A percentile compares a stretch with the other conserved stretches of the same genome.
These are phyloP conservation scores for Drosophila kikkawai DNA, from an alignment of 1,140 invertebrate genomes.

Conservation along the genomic window DNA sequence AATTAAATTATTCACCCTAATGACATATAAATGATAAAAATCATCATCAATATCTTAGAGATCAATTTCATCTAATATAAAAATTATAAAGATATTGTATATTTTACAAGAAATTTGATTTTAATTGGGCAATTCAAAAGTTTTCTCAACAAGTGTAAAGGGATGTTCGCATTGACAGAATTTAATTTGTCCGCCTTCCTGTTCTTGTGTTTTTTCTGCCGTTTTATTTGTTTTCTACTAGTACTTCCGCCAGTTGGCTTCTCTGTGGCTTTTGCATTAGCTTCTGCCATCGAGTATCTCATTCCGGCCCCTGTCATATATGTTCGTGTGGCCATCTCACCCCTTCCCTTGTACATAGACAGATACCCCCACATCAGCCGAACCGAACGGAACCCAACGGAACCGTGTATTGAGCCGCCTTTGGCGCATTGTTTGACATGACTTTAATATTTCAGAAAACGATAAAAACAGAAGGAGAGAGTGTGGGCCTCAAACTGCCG, in stretches of 20 bases:
- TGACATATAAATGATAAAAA: no score
- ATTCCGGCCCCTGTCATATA: slow-evolving; percentile 29
- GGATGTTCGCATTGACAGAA: slow-evolving; percentile 26
- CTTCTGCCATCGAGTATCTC: slow-evolving; percentile 52
- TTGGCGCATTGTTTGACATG: slow-evolving; percentile 79
- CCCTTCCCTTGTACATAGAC: not conserved
- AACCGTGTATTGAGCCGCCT: slow-evolving; percentile 56
- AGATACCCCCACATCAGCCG: slow-evolving; percentile 4
- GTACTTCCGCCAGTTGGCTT: slow-evolving; percentile 45
- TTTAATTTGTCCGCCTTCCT: slow-evolving; percentile 36
- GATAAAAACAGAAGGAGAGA: slow-evolving; percentile 49
- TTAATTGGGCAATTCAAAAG: slow-evolving; percentile 2
- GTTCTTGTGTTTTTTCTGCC: slow-evolving; percentile 15
- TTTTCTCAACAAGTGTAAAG: slow-evolving; percentile 20
- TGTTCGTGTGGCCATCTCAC: slow-evolving; percentile 32
- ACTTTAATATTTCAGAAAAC: slow-evolving; percentile 68
- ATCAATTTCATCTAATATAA: no score
- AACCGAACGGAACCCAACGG: not conserved
- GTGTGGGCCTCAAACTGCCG: slow-evolving; percentile 2
- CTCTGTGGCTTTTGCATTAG: slow-evolving; percentile 66
- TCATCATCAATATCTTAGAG: no score
- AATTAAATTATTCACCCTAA: no score
- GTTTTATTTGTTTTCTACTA: slow-evolving; percentile 55
- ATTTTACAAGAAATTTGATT: no score
- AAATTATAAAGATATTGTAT: no score